Conservation (phyloP, 1,140 invertebrate species). For the Lepidotrigona ventralis region DNA sequence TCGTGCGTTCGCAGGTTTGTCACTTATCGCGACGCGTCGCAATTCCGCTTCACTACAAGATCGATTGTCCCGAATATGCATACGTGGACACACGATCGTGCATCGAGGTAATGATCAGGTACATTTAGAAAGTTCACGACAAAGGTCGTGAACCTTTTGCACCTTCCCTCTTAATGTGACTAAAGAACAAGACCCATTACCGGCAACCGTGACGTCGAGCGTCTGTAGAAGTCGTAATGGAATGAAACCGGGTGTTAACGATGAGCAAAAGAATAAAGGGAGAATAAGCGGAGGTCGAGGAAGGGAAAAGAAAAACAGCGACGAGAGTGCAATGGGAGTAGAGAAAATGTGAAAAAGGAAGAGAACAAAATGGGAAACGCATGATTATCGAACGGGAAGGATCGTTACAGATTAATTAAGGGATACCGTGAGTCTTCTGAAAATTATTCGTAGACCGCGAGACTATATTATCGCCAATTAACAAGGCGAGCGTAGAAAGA, state of each 20-base stretch:
- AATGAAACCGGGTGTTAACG: constrained; percentile 44
- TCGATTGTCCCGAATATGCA: not conserved
- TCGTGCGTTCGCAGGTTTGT: not conserved
- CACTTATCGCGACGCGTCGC: not conserved
- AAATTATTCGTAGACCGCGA: constrained; percentile 65
- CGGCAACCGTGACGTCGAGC: constrained; percentile 30
- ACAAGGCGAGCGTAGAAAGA: constrained; percentile 15
- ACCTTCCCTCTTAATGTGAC: constrained; percentile 16
- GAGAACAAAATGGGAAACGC: constrained; percentile 3
- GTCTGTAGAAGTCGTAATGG: constrained; percentile 32
- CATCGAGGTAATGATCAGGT: not conserved
- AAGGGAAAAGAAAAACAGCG: not conserved
- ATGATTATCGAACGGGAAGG: constrained; percentile 45
- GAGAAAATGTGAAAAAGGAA: no score
- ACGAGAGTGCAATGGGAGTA: constrained; percentile 1
- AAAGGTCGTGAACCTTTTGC: constrained; percentile 28
- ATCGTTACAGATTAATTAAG: constrained; percentile 72
- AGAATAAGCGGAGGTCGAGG: constrained; percentile 13
- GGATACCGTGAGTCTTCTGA: constrained; percentile 61
- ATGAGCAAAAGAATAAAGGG: constrained; percentile 23
- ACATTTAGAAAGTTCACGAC: constrained; percentile 14
- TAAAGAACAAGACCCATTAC: constrained; percentile 41
- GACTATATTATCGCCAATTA: constrained; percentile 69
- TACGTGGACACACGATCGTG: not conserved
- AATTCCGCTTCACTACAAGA: no score